Evolutionary conservation across 2,113 vertebrate genomes (phyloP).

Genomic region (Tyrannus savana): DNA sequence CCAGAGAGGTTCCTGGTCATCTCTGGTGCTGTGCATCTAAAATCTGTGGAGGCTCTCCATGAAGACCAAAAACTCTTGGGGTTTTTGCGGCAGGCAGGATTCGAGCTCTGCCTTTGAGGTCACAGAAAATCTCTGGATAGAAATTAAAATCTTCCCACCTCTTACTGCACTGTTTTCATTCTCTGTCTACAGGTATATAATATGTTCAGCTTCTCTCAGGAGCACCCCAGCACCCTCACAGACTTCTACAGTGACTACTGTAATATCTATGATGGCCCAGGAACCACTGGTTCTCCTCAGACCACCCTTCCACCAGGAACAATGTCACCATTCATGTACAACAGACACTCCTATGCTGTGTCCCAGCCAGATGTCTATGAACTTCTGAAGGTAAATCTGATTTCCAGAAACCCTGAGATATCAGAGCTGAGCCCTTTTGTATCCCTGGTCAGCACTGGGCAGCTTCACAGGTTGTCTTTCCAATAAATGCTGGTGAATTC

Average conservation of each 20-base stretch:
- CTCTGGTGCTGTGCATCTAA: background rate
- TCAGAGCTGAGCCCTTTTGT: background rate
- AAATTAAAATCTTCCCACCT: background rate
- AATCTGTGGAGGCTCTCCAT: background rate
- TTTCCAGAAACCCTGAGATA: background rate
- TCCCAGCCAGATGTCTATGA: slow-evolving; percentile 44
- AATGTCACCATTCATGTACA: background rate
- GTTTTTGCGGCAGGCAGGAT: background rate
- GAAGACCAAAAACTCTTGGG: background rate
- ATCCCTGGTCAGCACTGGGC: background rate
- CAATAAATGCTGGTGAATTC: background rate
- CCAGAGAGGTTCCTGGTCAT: background rate
- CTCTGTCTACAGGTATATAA: slow-evolving; percentile 17
- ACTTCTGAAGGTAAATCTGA: slow-evolving; percentile 45
- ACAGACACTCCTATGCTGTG: slow-evolving; percentile 21
- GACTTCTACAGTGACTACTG: slow-evolving; percentile 56
- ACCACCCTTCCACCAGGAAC: background rate
- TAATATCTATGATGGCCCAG: background rate
- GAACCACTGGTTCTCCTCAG: background rate
- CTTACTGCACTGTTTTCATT: background rate
- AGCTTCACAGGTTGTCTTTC: background rate
- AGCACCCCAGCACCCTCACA: slow-evolving; percentile 16
- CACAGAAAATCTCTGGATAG: background rate
- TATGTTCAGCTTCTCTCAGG: slow-evolving; percentile 45
- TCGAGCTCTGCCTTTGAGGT: accelerated